Conservation (phyloP, 2,888 invertebrate species). For the Tetramorium bicarinatum region DNA sequence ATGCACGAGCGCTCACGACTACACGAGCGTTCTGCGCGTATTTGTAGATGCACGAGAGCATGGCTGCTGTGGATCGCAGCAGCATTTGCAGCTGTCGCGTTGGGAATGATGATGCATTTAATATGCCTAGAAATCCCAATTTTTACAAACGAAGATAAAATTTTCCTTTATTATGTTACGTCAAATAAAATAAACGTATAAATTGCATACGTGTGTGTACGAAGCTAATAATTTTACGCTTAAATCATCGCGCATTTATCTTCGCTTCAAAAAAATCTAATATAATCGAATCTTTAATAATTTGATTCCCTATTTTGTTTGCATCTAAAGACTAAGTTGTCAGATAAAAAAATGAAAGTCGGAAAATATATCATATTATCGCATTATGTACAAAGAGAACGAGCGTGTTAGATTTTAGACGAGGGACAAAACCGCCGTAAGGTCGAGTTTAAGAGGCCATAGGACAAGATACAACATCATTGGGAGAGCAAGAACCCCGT, state of each 20-base stretch:
- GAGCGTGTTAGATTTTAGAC: slow-evolving; percentile 41
- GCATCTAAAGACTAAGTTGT: background rate
- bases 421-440: slow-evolving; percentile 40
- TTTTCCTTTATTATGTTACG: background rate
- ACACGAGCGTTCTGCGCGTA: background rate
- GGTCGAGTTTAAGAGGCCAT: slow-evolving; percentile 70
- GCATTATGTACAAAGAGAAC: background rate
- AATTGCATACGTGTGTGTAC: background rate
- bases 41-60: slow-evolving; percentile 37
- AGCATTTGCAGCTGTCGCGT: slow-evolving; percentile 70
- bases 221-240: background rate
- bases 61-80: background rate
- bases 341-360: background rate
- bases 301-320: background rate
- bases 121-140: background rate
- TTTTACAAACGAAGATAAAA: background rate
- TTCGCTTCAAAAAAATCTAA: background rate
- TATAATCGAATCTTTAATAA: background rate
- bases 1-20: background rate
- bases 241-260: background rate
- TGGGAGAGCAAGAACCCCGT: slow-evolving; percentile 75
- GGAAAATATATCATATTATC: slow-evolving; percentile 3
- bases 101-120: slow-evolving; percentile 40
- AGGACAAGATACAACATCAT: slow-evolving; percentile 77
- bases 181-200: background rate